A percentile compares a stretch with the other conserved stretches of the same genome.
Evolutionary conservation across 2,888 invertebrate species (phyloP).

Genomic region (Ecdyonurus torrentis): DNA sequence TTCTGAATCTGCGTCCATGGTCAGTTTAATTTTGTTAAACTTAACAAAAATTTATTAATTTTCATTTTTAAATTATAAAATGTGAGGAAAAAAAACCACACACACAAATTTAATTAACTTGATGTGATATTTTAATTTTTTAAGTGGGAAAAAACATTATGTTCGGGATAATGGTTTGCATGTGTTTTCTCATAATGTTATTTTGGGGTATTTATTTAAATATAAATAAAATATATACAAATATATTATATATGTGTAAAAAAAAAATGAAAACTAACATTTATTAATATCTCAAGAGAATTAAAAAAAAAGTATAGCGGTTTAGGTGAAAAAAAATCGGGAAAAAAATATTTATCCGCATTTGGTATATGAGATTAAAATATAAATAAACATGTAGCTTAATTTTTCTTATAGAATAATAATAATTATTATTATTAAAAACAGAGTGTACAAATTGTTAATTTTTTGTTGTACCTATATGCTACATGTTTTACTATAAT

Average conservation of each 20-base stretch:
- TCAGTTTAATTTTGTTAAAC: not conserved
- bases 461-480: too few species aligned
- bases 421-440: too few species aligned
- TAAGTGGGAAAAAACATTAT: not conserved
- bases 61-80: not conserved
- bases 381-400: too few species aligned
- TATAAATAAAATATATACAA: not conserved
- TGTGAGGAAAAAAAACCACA: too few species aligned
- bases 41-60: not conserved
- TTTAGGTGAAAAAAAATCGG: too few species aligned
- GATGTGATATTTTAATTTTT: constrained; percentile 3
- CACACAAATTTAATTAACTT: not conserved
- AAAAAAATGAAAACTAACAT: not conserved
- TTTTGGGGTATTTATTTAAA: not conserved
- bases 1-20: not conserved
- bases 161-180: not conserved
- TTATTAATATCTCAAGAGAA: not conserved
- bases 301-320: too few species aligned
- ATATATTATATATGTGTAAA: not conserved
- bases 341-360: too few species aligned
- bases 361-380: too few species aligned
- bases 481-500: too few species aligned
- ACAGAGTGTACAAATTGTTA: too few species aligned
- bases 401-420: too few species aligned
- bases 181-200: too few species aligned